Evolutionary conservation across 2,888 invertebrate species (phyloP), one percentile per base, ranked within the genome.

Genomic region (Scaptomyza flava): DNA sequence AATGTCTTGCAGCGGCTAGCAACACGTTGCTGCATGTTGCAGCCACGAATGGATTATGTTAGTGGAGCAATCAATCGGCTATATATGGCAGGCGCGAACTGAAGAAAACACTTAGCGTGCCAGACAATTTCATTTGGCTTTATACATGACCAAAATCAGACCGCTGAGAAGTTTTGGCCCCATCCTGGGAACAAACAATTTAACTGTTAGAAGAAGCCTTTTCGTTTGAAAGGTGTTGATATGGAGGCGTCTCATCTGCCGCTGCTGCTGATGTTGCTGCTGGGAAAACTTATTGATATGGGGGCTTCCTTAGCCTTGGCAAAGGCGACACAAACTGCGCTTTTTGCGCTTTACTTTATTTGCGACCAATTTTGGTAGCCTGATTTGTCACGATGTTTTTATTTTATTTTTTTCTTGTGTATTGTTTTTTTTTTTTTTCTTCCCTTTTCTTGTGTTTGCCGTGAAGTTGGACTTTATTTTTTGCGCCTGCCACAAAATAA

Each of bases 301-400:
- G 85, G 77, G 74, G 64, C 67, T 67, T 62, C 57, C 74, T 77
- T 77, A 69, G 62, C 69, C 80, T 62, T 68, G 64, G 75, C 68
- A 70, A 31, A 54, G 48, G 59, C 62, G 53, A 68, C 63, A 53
- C 45, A 62, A 66, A 42, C 62, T 33, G 53, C 60, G 56, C 53
- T 75, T 34, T 69, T 58, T 48, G 66, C 57, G 63, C 63, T 61
- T 63, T 63, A 56, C 48, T 27, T 27, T 57, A 58, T 87, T 87
- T 81, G 84, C 86, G 83, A 72, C 90, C 91, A 90, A 91, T 91
- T 91, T 90, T 91, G 91, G 91, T 89, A 90, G 91, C 89, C 89
- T 89, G 91, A 91, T 90, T 91, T 91, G 91, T 91, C 91, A 91
- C 91, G 91, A 91, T 90, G 87, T 74, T 78, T 77, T 73, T 63